Evolutionary conservation across 2,888 invertebrate species (phyloP).

Genomic region (Aspidiotus rigidus): DNA sequence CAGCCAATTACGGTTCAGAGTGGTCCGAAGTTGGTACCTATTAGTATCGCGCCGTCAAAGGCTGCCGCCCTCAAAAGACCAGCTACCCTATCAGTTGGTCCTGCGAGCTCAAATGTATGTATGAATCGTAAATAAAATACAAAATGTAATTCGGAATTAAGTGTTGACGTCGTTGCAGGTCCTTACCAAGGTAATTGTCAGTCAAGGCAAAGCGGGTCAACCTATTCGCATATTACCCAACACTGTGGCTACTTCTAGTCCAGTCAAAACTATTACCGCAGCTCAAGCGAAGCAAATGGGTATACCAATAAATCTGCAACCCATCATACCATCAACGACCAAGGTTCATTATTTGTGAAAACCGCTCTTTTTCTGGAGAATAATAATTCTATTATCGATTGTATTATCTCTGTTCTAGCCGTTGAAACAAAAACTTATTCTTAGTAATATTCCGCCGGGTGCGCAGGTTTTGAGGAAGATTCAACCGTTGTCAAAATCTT

Average conservation of each 20-base stretch:
- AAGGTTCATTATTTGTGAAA: slow-evolving; percentile 6
- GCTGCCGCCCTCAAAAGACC: slow-evolving; percentile 8
- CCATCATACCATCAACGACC: slow-evolving; percentile 37
- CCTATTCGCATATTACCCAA: slow-evolving; percentile 21
- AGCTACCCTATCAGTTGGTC: slow-evolving; percentile 18
- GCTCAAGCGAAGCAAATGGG: slow-evolving; percentile 58
- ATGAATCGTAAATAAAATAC: slow-evolving; percentile 6
- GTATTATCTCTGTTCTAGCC: slow-evolving; percentile 6
- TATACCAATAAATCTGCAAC: slow-evolving; percentile 45
- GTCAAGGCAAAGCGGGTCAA: slow-evolving; percentile 33
- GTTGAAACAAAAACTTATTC: slow-evolving; percentile 44
- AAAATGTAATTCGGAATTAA: background rate
- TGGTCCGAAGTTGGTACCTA: slow-evolving; percentile 22
- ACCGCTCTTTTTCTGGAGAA: background rate
- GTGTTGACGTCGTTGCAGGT: slow-evolving; percentile 26
- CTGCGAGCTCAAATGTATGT: slow-evolving; percentile 25
- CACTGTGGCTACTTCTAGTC: slow-evolving; percentile 15
- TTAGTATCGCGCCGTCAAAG: slow-evolving; percentile 17
- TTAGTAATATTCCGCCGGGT: slow-evolving; percentile 45
- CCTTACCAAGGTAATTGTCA: slow-evolving; percentile 36
- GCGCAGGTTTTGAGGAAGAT: slow-evolving; percentile 18
- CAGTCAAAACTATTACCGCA: slow-evolving; percentile 54
- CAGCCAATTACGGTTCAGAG: slow-evolving; percentile 17
- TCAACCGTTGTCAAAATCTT: slow-evolving; percentile 54
- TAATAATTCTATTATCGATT: background rate